Evolutionary conservation across 2,797 vertebrate genomes (phyloP).

Genomic region (Trachops cirrhosus): DNA sequence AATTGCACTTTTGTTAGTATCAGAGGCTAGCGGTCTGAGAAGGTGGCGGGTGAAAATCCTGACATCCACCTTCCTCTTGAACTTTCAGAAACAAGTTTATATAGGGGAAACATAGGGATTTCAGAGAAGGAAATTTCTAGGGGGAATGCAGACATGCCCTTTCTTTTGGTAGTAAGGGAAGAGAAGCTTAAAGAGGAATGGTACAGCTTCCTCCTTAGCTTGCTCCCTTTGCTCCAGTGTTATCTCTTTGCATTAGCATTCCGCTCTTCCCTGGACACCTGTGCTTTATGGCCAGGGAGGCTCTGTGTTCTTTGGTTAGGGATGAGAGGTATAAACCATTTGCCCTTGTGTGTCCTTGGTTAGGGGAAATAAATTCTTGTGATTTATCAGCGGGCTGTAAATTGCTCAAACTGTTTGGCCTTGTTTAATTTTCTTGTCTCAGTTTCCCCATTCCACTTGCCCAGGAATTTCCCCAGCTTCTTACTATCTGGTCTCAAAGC

Average conservation of each 20-base stretch:
- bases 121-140: background rate
- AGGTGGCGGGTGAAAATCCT: background rate
- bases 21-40: background rate
- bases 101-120: background rate
- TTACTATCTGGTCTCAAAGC: background rate
- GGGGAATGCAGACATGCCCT: background rate
- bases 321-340: background rate
- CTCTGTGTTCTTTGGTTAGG: background rate
- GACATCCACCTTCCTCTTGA: background rate
- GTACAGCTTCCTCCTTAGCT: background rate
- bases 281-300: background rate
- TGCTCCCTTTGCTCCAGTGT: background rate
- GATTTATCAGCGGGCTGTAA: background rate
- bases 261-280: background rate
- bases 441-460: background rate
- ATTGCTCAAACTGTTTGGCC: background rate
- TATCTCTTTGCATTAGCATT: background rate
- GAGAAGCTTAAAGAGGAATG: background rate
- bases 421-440: background rate
- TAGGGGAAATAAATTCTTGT: background rate
- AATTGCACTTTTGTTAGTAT: background rate
- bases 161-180: background rate
- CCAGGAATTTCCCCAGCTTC: background rate
- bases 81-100: background rate
- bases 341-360: background rate